Conservation (phyloP, 2,888 invertebrate species). For the Ametastegia equiseti region DNA sequence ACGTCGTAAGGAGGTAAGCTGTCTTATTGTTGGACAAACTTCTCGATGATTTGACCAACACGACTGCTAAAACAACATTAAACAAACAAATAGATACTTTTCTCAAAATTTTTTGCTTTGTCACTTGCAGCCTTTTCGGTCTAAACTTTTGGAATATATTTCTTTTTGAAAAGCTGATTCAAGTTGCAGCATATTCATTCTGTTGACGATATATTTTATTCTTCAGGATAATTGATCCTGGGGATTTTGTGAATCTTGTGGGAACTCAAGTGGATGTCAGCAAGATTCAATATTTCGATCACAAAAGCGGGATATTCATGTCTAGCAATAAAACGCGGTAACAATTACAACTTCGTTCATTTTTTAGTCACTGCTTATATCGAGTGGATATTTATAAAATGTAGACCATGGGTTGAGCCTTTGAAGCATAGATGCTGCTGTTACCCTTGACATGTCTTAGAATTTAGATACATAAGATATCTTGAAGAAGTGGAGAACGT, state of each 20-base stretch:
- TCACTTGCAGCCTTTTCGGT: not conserved
- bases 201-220: not conserved
- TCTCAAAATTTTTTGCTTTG: no score
- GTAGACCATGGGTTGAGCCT: not conserved
- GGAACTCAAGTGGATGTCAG: not conserved
- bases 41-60: no score
- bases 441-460: slow-evolving; percentile 20
- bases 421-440: slow-evolving; percentile 5
- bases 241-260: not conserved
- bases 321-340: slow-evolving; percentile 8
- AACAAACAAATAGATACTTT: no score
- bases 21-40: not conserved
- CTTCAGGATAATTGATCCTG: not conserved
- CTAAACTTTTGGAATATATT: no score
- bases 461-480: no score
- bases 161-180: not conserved
- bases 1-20: no score
- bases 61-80: no score
- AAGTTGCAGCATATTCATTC: slow-evolving; percentile 1
- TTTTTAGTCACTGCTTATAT: not conserved
- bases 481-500: not conserved
- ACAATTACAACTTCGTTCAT: not conserved
- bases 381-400: not conserved
- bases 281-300: not conserved
- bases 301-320: not conserved